Base-by-base conservation (phyloP, 2,888 invertebrate species). In the Chelonus formosanus region DNA sequence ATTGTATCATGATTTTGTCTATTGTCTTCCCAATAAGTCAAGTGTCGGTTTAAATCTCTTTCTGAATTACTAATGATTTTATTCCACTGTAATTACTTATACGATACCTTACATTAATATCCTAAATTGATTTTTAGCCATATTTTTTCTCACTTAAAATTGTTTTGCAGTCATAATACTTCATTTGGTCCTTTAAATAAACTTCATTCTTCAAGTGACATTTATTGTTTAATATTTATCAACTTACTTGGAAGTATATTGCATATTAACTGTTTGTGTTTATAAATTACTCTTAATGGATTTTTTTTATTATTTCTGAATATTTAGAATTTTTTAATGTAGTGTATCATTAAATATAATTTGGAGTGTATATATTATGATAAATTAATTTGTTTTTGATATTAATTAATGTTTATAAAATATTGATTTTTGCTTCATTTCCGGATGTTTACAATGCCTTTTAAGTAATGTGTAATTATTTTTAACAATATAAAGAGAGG, bases 21-120 rank as follows among this genome's bases (percentile, higher is more conserved):
- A 77, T 76, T 74, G 75, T 75, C 70, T 73, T 69, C 75, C 74
- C 70, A 70, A 76, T 74, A 74, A 76, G 75, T 70, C 69, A 54
- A 68, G 52, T 68, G 67, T 63, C 45, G 68, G 66, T 50, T 47
- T 64, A 55, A 55, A 54, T 72, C 74, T 71, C 75, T 57, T 62
- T 50, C 47, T 52, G 76, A 75, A 76, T 76, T 67, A 71, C 48
- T 71, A 73, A 76, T 75, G 58, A 64, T 56, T 58, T 60, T 65
- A 70, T 40, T 40, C 3, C 40, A 6, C 6, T 40, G 3, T 40
- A 40, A 40, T 62, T 65, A 67, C 56, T 65, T 58, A 55, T 63
- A 55, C 32, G 6, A 40, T 40, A 4, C 45, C 36, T 36, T 45
- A 47, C 45, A 55, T 47, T 47, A 44, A 48, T 56, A 56, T 10